phyloP scores from a whole-genome alignment of 2,888 invertebrate genomes.

The Athripsodes cinereus region DNA sequence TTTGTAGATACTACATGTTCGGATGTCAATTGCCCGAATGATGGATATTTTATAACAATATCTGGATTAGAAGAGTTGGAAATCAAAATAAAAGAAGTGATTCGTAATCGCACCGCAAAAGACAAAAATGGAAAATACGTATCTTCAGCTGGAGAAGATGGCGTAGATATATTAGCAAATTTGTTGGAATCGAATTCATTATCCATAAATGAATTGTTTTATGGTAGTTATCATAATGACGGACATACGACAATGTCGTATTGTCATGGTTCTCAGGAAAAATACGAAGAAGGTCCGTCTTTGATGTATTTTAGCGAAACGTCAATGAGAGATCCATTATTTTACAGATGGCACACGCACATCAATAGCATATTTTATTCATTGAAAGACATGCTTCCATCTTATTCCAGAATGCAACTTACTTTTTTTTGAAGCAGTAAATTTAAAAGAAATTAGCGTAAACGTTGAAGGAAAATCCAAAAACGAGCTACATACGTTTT shows the following conservation, averaged over 20 bases:
- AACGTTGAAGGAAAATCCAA: neutral
- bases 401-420: neutral
- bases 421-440: neutral
- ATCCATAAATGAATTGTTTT: neutral
- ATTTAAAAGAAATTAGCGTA: neutral
- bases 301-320: neutral
- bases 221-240: neutral
- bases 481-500: neutral
- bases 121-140: neutral
- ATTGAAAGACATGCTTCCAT: neutral
- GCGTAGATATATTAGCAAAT: neutral
- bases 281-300: neutral
- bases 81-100: neutral
- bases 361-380: neutral
- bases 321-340: neutral
- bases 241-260: neutral
- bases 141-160: neutral
- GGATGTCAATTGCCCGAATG: slow-evolving; percentile 48
- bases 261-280: neutral
- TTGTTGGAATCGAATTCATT: neutral
- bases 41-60: too few relatives aligned
- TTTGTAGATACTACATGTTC: slow-evolving; percentile 48
- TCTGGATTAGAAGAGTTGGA: neutral
- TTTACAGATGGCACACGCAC: neutral
- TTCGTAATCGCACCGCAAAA: neutral